A percentile compares a stretch with the other conserved stretches of the same genome.
Conservation (phyloP, 2,113 vertebrate species). For the Octodon degus region DNA sequence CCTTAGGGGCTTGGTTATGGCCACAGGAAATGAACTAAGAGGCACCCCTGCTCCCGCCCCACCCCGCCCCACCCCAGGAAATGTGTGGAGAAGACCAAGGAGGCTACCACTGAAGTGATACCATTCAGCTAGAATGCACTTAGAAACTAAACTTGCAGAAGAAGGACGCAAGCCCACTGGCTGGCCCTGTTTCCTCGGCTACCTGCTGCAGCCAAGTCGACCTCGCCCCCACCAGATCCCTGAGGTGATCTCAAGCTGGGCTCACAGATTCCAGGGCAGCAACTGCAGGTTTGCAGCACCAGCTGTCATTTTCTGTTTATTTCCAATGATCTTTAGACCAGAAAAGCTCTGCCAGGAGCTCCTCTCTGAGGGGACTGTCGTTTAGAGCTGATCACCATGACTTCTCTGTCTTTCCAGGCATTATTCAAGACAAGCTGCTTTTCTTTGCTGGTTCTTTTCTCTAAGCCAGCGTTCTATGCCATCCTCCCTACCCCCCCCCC, state of each 20-base stretch:
- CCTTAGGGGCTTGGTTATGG: background rate
- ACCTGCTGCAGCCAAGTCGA: background rate
- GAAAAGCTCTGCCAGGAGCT: background rate
- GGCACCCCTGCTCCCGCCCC: no score
- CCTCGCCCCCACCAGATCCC: background rate
- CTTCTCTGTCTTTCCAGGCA: background rate
- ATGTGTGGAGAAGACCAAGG: background rate
- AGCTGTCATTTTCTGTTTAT: slow-evolving; percentile 19
- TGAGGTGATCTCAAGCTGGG: background rate
- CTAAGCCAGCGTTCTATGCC: background rate
- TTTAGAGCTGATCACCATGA: background rate
- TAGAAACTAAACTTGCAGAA: background rate
- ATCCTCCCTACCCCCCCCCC: background rate
- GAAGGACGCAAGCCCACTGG: background rate
- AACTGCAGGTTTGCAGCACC: background rate
- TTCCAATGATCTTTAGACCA: background rate
- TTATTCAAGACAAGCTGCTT: background rate
- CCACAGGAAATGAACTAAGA: background rate
- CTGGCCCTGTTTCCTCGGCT: background rate
- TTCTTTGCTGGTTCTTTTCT: background rate
- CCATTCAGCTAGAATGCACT: slow-evolving; percentile 5
- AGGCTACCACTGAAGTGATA: background rate
- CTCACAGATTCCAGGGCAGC: background rate
- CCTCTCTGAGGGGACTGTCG: background rate
- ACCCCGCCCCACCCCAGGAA: no score